These are phyloP conservation scores for Balaeniceps rex DNA, from an alignment of 2,113 vertebrate genomes.

Conservation along the genomic window DNA sequence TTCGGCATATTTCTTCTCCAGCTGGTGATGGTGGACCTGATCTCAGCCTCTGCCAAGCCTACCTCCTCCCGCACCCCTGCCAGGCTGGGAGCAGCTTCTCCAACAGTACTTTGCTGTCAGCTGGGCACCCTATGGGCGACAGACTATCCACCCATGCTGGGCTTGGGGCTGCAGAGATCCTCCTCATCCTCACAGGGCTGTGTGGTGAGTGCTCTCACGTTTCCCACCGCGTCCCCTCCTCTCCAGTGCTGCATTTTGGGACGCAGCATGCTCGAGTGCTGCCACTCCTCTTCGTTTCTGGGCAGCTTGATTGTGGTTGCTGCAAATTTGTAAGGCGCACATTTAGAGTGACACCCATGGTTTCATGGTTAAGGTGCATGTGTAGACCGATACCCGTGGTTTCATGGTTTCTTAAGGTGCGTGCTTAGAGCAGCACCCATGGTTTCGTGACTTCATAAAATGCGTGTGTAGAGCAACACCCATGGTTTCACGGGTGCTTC, in stretches of 20 bases:
- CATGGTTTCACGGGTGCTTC: neutral
- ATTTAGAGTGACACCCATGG: neutral
- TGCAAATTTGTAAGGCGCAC: neutral
- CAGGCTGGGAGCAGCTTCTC: neutral
- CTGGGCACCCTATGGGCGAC: neutral
- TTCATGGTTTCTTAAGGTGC: neutral
- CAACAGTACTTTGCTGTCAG: neutral
- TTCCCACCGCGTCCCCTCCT: neutral
- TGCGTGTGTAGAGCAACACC: neutral
- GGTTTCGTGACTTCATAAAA: neutral
- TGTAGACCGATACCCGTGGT: neutral
- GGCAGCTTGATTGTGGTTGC: neutral
- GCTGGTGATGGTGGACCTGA: neutral
- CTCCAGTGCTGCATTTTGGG: neutral
- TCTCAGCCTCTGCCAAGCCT: neutral
- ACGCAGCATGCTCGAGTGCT: neutral
- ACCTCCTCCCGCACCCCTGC: neutral
- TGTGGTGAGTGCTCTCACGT: neutral
- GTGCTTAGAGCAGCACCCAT: neutral
- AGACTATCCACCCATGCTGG: neutral
- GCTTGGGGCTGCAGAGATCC: neutral
- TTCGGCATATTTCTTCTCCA: neutral
- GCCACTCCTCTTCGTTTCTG: neutral
- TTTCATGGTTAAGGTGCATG: neutral
- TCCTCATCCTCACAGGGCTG: neutral